These are phyloP conservation scores for Ceriagrion tenellum DNA, from an alignment of 2,888 invertebrate species.

Conservation along the genomic window DNA sequence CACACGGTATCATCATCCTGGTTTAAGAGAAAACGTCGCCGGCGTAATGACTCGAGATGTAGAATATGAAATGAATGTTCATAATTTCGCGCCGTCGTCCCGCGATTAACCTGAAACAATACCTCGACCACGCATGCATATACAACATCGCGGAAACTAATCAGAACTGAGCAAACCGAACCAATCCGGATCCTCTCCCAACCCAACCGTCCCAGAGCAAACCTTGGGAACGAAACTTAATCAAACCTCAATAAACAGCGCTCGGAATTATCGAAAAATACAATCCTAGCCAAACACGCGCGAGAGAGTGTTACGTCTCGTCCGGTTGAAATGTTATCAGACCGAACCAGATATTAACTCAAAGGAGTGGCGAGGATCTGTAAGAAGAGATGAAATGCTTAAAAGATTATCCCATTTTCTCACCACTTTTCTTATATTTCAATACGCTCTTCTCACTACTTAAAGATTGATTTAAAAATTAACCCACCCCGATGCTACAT, in stretches of 20 bases:
- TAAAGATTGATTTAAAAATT: too few relatives aligned
- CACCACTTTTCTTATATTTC: too few relatives aligned
- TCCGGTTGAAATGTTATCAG: conserved; percentile 28
- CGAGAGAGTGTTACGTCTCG: conserved; percentile 10
- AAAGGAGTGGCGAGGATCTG: background rate
- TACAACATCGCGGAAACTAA: conserved; percentile 36
- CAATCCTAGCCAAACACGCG: conserved; percentile 45
- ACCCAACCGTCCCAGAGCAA: conserved; percentile 42
- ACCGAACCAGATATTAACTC: background rate
- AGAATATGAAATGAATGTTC: background rate
- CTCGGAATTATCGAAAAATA: conserved; percentile 36
- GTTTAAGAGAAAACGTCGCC: too few relatives aligned
- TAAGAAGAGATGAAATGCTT: background rate
- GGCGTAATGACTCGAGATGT: background rate
- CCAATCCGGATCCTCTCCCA: background rate
- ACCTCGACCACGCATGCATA: background rate
- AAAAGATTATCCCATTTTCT: background rate
- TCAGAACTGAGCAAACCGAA: conserved; percentile 53
- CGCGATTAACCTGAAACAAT: conserved; percentile 38
- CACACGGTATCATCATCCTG: too few relatives aligned
- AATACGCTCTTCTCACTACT: too few relatives aligned
- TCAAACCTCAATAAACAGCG: conserved; percentile 61
- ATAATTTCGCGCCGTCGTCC: background rate
- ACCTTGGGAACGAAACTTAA: conserved; percentile 56
- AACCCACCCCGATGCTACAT: too few relatives aligned